Evolutionary conservation across 2,797 vertebrate species (phyloP).

Genomic region (Esox lucius): DNA sequence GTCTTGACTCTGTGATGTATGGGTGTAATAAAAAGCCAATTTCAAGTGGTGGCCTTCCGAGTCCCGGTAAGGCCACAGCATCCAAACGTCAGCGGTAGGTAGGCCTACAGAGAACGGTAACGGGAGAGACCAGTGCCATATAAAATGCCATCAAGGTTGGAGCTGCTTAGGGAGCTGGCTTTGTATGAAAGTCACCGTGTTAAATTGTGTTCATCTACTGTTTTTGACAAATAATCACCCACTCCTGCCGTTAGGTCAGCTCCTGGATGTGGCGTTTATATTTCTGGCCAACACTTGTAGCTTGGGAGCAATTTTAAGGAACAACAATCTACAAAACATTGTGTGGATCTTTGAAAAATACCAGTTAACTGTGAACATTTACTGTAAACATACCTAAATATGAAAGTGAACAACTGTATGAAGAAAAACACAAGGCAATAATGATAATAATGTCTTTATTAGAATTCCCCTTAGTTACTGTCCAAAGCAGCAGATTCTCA

Average conservation of each 20-base stretch:
- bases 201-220: neutral
- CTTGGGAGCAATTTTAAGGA: neutral
- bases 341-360: neutral
- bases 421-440: neutral
- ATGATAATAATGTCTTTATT: neutral
- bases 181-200: neutral
- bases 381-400: neutral
- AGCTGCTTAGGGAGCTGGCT: neutral
- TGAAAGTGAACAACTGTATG: neutral
- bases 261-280: neutral
- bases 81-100: neutral
- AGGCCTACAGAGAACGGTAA: neutral
- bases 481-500: no score
- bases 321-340: neutral
- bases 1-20: constrained; percentile 23
- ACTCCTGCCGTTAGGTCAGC: neutral
- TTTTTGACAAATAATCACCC: neutral
- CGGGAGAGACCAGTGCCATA: neutral
- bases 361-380: neutral
- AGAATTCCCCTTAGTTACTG: no score
- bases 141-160: neutral
- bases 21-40: constrained; percentile 20
- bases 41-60: constrained; percentile 8
- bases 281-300: neutral
- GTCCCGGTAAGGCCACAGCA: constrained; percentile 9